Evolutionary conservation across 1,140 invertebrate genomes (phyloP).

Genomic region (Orchesella cincta): DNA sequence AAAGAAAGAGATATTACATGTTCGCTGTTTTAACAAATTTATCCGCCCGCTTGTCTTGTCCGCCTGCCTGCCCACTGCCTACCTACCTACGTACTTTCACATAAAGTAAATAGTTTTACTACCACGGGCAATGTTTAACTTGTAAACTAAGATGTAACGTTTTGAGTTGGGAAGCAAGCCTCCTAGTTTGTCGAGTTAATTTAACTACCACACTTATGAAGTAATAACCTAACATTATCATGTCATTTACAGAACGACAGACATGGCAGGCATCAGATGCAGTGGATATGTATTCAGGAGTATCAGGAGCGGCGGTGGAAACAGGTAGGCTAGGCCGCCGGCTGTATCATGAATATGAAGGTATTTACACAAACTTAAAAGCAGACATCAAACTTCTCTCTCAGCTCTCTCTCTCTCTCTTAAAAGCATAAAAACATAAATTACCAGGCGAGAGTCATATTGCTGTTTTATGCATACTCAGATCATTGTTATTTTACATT

Average conservation of each 20-base stretch:
- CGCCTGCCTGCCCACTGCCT: background rate
- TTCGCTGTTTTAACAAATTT: slow-evolving; percentile 8
- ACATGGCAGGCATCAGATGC: slow-evolving; percentile 19
- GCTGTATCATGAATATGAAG: background rate
- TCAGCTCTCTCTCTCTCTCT: background rate
- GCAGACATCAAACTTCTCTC: background rate
- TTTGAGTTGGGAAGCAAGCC: background rate
- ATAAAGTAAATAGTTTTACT: background rate
- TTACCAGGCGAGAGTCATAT: background rate
- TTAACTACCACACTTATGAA: slow-evolving; percentile 20
- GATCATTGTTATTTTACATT: too few species aligned
- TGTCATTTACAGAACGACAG: slow-evolving; percentile 27
- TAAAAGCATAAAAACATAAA: slow-evolving; percentile 3
- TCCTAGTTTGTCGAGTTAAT: slow-evolving; percentile 14
- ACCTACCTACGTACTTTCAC: background rate
- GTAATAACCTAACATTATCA: slow-evolving; percentile 25
- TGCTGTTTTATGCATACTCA: too few species aligned
- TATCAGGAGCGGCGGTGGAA: slow-evolving; percentile 6
- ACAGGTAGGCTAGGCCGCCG: slow-evolving; percentile 15
- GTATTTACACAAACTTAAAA: slow-evolving; percentile 10
- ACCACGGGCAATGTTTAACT: background rate
- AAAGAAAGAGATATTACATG: background rate
- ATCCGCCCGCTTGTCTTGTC: background rate
- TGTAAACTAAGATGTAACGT: background rate
- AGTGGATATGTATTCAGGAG: too few species aligned